These are phyloP conservation scores for Actinopyga echinites DNA, from an alignment of 53 echinoderm and acorn worm genomes.

Conservation along the genomic window DNA sequence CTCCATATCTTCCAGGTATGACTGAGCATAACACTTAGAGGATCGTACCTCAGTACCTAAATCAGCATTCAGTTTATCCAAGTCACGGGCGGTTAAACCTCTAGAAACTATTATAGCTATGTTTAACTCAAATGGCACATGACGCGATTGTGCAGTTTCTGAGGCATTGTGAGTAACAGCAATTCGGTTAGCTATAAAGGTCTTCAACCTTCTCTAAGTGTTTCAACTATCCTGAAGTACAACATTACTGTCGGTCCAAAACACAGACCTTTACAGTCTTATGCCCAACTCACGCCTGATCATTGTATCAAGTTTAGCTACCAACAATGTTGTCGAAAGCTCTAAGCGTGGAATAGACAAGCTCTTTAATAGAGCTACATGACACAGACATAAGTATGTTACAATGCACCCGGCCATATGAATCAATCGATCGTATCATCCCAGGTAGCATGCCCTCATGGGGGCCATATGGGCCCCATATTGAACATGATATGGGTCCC, in stretches of 20 bases:
- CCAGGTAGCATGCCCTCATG: no score
- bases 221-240: slow-evolving; percentile 54
- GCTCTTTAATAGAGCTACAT: slow-evolving; percentile 45
- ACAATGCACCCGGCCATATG: slow-evolving; percentile 3
- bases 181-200: slow-evolving; percentile 66
- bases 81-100: slow-evolving; percentile 53
- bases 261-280: not conserved
- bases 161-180: slow-evolving; percentile 34
- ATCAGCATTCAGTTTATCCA: not conserved
- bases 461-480: no score
- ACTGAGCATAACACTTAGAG: not conserved
- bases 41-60: slow-evolving; percentile 23
- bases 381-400: slow-evolving; percentile 45
- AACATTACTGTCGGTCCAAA: slow-evolving; percentile 57
- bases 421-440: no score
- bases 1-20: not conserved
- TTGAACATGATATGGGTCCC: no score
- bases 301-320: slow-evolving; percentile 39
- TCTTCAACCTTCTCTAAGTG: slow-evolving; percentile 44
- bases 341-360: slow-evolving; percentile 48
- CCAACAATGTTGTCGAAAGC: slow-evolving; percentile 43
- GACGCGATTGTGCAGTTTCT: slow-evolving; percentile 49
- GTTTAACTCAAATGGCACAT: slow-evolving; percentile 55
- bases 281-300: slow-evolving; percentile 25
- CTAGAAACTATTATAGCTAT: slow-evolving; percentile 74